Evolutionary conservation across 2,888 invertebrate species (phyloP), one percentile per base, ranked within the genome.

Genomic region (Leucoptera coffeella): DNA sequence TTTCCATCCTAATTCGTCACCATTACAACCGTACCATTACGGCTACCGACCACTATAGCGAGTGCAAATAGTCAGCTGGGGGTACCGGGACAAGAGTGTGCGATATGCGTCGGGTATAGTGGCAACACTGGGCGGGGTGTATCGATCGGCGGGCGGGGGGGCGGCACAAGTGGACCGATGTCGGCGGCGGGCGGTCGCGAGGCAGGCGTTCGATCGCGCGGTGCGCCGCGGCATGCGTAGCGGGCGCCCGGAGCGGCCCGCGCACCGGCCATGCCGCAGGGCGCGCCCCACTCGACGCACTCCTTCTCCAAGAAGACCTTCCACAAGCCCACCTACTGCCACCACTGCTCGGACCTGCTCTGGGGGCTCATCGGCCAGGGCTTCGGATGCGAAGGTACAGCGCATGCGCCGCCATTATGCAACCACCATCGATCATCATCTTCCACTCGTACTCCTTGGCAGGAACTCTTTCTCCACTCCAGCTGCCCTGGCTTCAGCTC

Each of bases 341-440:
- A 99, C 78, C 95, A 96, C 78, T 99, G 99, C 81, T 93, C 95
- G 69, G 99, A 99, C 75, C 87, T 96, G 82, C 85, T 99, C 58
- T 99, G 99, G 99, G 96, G 97, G 67, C 85, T 97, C 75, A 93
- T 97, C 69, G 94, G 95, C 73, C 96, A 96, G 78, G 99, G 97
- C 74, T 95, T 90, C 80, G 91, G 93, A 67, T 99, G 99, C 81
- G 97, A 97, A 90, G 95, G 97, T 97, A 74, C 74, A 75, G 58
- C 60, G 61, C 61, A 59, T 62, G 62, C 67, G 61, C 57, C 50
- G 44, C 50, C n/a, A n/a, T n/a, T n/a, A n/a, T n/a, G n/a, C n/a
- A n/a, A n/a, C n/a, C n/a, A n/a, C n/a, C n/a, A n/a, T n/a, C n/a
- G n/a, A n/a, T n/a, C n/a, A n/a, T n/a, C n/a, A n/a, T n/a, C n/a